Evolutionary conservation across 1,140 invertebrate genomes (phyloP).

Genomic region (Eriosoma lanigerum): DNA sequence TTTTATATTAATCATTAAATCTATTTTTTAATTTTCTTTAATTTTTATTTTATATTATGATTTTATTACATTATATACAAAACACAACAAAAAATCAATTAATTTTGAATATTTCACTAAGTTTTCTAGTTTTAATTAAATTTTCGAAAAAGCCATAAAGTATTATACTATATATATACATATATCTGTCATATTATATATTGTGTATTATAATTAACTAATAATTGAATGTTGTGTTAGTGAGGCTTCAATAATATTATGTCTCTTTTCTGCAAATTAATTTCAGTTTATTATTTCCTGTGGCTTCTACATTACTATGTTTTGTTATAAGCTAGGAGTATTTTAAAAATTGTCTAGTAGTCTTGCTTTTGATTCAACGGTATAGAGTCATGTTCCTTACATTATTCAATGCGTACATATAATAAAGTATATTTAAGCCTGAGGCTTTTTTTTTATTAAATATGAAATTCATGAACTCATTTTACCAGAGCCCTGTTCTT

Average conservation of each 20-base stretch:
- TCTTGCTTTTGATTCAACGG: slow-evolving; percentile 21
- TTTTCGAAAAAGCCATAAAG: slow-evolving; percentile 21
- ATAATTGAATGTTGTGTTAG: slow-evolving; percentile 22
- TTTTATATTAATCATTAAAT: background rate
- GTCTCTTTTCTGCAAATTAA: slow-evolving; percentile 23
- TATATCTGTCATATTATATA: background rate
- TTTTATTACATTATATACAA: background rate
- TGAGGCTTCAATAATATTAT: slow-evolving; percentile 42
- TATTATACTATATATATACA: background rate
- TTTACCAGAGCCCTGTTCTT: slow-evolving; percentile 52
- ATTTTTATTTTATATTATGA: background rate
- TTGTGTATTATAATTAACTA: background rate
- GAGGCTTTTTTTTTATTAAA: slow-evolving; percentile 16
- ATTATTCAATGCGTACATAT: slow-evolving; percentile 15
- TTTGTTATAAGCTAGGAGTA: slow-evolving; percentile 5
- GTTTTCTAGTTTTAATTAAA: slow-evolving; percentile 5
- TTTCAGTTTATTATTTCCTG: background rate
- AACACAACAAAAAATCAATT: background rate
- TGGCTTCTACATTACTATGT: slow-evolving; percentile 22
- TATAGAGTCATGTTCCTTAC: slow-evolving; percentile 15
- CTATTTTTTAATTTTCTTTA: no score
- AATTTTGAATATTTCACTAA: slow-evolving; percentile 1
- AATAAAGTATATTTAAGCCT: slow-evolving; percentile 9
- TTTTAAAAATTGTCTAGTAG: slow-evolving; percentile 18
- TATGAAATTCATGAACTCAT: slow-evolving; percentile 44